Percentiles rank a stretch among this genome's conserved stretches.
Evolutionary conservation across 2,113 vertebrate species (phyloP).

Genomic region (Psittacula cyanocephala): DNA sequence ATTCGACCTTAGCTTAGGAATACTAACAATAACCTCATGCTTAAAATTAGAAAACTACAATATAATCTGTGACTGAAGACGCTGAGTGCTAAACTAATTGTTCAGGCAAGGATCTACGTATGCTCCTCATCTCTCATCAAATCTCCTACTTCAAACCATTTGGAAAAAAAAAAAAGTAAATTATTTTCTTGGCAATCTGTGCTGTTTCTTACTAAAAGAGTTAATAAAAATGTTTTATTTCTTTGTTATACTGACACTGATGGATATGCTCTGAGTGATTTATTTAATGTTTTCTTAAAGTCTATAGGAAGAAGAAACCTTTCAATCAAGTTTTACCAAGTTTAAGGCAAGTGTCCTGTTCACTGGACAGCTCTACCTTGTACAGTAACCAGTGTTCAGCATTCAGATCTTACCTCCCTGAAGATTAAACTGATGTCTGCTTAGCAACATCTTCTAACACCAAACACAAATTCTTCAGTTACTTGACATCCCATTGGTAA

Average conservation of each 20-base stretch:
- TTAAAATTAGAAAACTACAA: neutral
- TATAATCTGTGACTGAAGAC: neutral
- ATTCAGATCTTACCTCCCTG: neutral
- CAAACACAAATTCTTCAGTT: neutral
- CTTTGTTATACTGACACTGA: neutral
- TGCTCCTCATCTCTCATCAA: neutral
- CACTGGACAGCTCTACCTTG: neutral
- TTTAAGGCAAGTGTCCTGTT: neutral
- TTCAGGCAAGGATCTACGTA: neutral
- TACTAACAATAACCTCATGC: neutral
- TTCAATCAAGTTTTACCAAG: neutral
- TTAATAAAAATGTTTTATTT: neutral
- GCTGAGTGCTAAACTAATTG: neutral
- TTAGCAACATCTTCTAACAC: neutral
- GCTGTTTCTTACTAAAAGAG: neutral
- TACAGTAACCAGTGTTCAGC: neutral
- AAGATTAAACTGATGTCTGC: neutral
- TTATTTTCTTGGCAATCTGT: neutral
- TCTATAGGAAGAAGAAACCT: neutral
- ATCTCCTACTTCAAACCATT: neutral
- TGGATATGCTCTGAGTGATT: neutral
- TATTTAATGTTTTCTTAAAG: neutral
- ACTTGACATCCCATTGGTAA: neutral
- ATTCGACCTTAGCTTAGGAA: neutral
- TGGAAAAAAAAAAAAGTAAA: neutral